Conservation (phyloP, 2,888 invertebrate genomes). For the Rhingia rostrata region DNA sequence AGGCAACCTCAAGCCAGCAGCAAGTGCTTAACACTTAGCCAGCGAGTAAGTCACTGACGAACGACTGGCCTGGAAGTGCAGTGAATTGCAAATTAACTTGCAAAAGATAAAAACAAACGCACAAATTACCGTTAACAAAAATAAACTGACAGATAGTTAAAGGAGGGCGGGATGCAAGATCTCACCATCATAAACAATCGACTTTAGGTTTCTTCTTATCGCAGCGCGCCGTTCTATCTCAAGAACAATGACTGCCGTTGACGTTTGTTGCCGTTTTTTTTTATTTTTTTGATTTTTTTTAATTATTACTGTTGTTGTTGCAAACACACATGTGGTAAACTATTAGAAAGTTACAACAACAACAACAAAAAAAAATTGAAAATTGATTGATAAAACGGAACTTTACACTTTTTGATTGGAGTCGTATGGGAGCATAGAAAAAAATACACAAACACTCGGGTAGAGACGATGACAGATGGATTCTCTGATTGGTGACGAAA, state of each 20-base stretch:
- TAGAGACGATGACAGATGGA: constrained; percentile 7
- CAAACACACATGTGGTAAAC: constrained; percentile 34
- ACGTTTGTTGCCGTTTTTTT: constrained; percentile 61
- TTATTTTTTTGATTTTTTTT: constrained; percentile 22
- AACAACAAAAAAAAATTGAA: not conserved
- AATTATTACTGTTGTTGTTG: too few relatives aligned
- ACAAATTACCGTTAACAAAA: not conserved
- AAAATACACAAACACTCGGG: not conserved
- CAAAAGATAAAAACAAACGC: constrained; percentile 29
- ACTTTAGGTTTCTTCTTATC: constrained; percentile 43
- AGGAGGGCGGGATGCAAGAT: not conserved
- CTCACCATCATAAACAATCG: not conserved
- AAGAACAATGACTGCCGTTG: constrained; percentile 57
- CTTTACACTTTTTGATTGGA: not conserved
- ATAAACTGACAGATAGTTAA: not conserved
- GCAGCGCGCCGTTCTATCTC: constrained; percentile 41
- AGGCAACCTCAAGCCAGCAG: not conserved
- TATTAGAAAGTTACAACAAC: not conserved
- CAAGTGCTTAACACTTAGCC: not conserved
- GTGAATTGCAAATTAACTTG: constrained; percentile 38
- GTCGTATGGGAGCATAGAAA: too few relatives aligned
- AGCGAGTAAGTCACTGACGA: constrained; percentile 35
- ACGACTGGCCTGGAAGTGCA: not conserved
- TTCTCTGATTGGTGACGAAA: constrained; percentile 40
- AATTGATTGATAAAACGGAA: not conserved